phyloP scores from a whole-genome alignment of 2,888 invertebrate genomes.

The Palloptera scutellata region DNA sequence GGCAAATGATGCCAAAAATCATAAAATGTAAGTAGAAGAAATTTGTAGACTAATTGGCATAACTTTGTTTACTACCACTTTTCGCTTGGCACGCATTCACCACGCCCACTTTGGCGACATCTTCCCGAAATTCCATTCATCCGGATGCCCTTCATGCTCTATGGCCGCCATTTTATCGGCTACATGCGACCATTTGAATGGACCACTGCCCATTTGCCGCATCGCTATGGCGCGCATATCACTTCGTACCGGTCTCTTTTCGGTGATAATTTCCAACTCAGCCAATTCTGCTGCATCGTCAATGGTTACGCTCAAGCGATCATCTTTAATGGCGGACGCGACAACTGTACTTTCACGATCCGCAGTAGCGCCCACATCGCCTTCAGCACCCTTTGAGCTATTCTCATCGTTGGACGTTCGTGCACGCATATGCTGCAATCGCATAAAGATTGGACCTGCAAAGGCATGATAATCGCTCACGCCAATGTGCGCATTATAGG shows the following conservation, averaged over 20 bases:
- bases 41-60: not conserved
- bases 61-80: not conserved
- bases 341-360: slow-evolving; percentile 24
- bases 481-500: slow-evolving; percentile 57
- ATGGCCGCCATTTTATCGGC: slow-evolving; percentile 46
- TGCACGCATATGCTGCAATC: slow-evolving; percentile 48
- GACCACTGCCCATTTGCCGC: slow-evolving; percentile 51
- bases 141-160: slow-evolving; percentile 62
- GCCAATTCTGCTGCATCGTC: slow-evolving; percentile 57
- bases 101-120: slow-evolving; percentile 63
- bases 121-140: slow-evolving; percentile 62
- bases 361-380: not conserved
- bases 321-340: slow-evolving; percentile 51
- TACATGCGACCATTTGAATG: slow-evolving; percentile 61
- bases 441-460: slow-evolving; percentile 62
- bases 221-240: slow-evolving; percentile 60
- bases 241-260: slow-evolving; percentile 58
- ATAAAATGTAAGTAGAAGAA: not conserved
- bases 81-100: slow-evolving; percentile 42
- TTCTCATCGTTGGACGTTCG: slow-evolving; percentile 25
- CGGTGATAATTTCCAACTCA: slow-evolving; percentile 59
- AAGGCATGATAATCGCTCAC: slow-evolving; percentile 61
- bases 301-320: slow-evolving; percentile 53
- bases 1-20: not conserved
- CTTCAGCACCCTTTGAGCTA: slow-evolving; percentile 16